Evolutionary conservation across 2,888 invertebrate genomes (phyloP).

Genomic region (Plusia festucae): DNA sequence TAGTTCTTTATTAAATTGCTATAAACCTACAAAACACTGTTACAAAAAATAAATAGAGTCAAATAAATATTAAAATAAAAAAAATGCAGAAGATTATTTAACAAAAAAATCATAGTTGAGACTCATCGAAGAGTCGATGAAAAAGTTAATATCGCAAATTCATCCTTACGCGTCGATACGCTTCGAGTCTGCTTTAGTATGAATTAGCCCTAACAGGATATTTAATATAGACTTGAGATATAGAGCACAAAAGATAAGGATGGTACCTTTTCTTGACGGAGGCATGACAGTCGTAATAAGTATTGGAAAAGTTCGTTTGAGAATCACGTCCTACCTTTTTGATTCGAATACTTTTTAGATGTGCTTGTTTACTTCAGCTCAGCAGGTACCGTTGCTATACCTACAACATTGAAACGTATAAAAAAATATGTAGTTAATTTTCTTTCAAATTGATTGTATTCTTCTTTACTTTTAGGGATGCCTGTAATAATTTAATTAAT

Average conservation of each 20-base stretch:
- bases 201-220: too few species aligned
- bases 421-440: neutral
- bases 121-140: too few species aligned
- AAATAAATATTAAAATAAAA: too few species aligned
- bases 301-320: constrained; percentile 36
- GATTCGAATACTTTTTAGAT: constrained; percentile 12
- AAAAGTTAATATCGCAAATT: too few species aligned
- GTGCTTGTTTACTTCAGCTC: neutral
- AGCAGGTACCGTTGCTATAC: too few species aligned
- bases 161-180: too few species aligned
- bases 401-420: neutral
- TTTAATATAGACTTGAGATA: neutral
- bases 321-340: constrained; percentile 28
- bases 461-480: neutral
- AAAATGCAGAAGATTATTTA: too few species aligned
- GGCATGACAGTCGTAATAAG: constrained; percentile 31
- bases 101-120: too few species aligned
- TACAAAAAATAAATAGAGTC: too few species aligned
- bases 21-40: too few species aligned
- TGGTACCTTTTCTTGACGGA: neutral
- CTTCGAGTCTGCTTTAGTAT: too few species aligned
- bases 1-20: too few species aligned
- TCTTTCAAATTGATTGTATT: neutral
- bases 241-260: neutral
- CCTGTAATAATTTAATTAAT: neutral